phyloP scores from a whole-genome alignment of 2,797 vertebrate species.

The Paguma larvata region DNA sequence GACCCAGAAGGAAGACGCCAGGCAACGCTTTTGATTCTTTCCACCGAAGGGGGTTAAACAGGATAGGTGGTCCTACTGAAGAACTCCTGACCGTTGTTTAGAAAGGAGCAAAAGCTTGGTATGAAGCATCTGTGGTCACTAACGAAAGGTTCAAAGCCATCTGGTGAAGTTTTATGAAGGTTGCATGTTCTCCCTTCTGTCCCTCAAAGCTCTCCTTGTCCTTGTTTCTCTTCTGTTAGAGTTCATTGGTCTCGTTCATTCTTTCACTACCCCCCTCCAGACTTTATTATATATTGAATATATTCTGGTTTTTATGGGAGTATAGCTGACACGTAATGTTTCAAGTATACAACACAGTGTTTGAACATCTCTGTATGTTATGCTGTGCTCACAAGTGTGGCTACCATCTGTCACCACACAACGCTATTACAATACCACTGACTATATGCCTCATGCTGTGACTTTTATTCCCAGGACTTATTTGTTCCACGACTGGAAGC shows the following conservation, averaged over 20 bases:
- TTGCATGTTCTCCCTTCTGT: not conserved
- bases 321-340: not conserved
- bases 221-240: not conserved
- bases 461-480: not conserved
- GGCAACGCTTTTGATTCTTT: not conserved
- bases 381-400: not conserved
- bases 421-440: not conserved
- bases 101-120: not conserved
- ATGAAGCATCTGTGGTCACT: rapidly evolving
- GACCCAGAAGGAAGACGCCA: not conserved
- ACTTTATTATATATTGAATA: not conserved
- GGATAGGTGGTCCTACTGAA: not conserved
- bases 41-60: not conserved
- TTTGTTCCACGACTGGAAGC: not conserved
- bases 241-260: not conserved
- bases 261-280: not conserved
- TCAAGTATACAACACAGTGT: not conserved
- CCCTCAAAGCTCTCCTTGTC: not conserved
- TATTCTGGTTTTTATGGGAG: not conserved
- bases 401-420: not conserved
- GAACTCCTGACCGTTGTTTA: not conserved
- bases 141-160: not conserved
- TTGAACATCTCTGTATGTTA: not conserved
- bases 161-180: not conserved
- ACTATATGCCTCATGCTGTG: not conserved